Percentiles rank a stretch among this genome's conserved stretches.
phyloP scores from a whole-genome alignment of 2,888 invertebrate genomes.

The Nowickia ferox region DNA sequence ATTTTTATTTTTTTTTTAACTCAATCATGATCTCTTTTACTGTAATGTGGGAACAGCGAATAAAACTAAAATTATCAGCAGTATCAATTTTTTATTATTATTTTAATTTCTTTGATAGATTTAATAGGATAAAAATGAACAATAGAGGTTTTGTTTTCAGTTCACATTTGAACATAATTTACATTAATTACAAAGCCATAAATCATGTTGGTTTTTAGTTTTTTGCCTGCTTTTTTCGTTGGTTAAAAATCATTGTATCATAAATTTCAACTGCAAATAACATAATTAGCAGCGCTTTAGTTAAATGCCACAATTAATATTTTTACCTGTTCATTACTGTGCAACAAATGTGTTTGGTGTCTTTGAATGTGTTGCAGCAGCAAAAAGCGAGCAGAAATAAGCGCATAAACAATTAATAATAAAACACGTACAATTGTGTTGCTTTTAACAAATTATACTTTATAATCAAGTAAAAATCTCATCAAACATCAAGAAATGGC shows the following conservation, averaged over 20 bases:
- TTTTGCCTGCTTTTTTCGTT: neutral
- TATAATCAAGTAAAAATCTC: constrained; percentile 65
- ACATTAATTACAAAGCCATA: constrained; percentile 26
- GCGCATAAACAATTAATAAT: constrained; percentile 70
- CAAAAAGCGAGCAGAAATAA: constrained; percentile 26
- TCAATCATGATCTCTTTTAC: no score
- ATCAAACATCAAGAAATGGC: constrained; percentile 32
- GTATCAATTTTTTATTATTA: no score
- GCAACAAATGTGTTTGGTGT: constrained; percentile 6
- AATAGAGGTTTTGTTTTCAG: no score
- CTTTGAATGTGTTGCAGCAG: neutral
- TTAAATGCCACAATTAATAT: constrained; percentile 70
- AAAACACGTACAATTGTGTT: constrained; percentile 71
- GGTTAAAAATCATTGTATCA: constrained; percentile 36
- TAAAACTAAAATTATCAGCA: no score
- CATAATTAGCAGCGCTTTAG: constrained; percentile 71
- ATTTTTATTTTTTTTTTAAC: no score
- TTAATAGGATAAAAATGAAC: no score
- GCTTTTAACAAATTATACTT: constrained; percentile 69
- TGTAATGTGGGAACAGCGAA: no score
- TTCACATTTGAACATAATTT: neutral
- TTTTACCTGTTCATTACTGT: constrained; percentile 32
- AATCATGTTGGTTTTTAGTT: constrained; percentile 10
- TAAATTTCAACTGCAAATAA: constrained; percentile 67
- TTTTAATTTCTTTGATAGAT: no score